phyloP scores from a whole-genome alignment of 2,888 invertebrate genomes.

The Ceriagrion tenellum region DNA sequence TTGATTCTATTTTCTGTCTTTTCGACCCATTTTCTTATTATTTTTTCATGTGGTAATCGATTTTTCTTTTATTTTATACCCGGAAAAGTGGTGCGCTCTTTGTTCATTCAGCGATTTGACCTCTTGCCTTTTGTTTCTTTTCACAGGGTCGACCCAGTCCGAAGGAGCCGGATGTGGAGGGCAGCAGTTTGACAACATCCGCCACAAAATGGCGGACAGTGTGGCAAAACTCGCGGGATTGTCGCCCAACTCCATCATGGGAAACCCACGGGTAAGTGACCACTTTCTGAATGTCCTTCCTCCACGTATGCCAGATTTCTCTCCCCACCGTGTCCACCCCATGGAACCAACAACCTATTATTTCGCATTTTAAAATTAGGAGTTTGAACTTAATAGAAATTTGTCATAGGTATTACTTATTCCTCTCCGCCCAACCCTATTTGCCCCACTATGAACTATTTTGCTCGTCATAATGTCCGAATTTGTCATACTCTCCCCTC shows the following conservation, averaged over 20 bases:
- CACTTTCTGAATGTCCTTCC: not conserved
- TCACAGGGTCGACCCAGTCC: conserved; percentile 31
- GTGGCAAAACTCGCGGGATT: conserved; percentile 71
- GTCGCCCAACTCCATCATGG: conserved; percentile 68
- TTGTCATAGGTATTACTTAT: no score
- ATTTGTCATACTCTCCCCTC: no score
- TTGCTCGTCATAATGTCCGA: no score
- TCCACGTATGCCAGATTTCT: no score
- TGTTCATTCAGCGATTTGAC: not conserved
- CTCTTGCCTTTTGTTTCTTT: not conserved
- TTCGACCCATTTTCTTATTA: no score
- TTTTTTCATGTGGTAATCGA: not conserved
- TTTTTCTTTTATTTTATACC: not conserved
- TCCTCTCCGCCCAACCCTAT: no score
- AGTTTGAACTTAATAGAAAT: no score
- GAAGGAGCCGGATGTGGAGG: conserved; percentile 52
- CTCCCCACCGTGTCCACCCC: no score
- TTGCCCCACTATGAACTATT: no score
- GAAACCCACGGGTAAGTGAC: conserved; percentile 72
- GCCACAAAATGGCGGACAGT: conserved; percentile 71
- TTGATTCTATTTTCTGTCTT: no score
- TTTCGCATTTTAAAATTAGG: no score
- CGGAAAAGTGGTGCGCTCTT: not conserved
- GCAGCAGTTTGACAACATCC: conserved; percentile 70
- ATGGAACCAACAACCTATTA: no score